Percentiles rank a stretch among this genome's conserved stretches.
phyloP scores from a whole-genome alignment of 1,140 invertebrate species.

The Cephus cinctus region DNA sequence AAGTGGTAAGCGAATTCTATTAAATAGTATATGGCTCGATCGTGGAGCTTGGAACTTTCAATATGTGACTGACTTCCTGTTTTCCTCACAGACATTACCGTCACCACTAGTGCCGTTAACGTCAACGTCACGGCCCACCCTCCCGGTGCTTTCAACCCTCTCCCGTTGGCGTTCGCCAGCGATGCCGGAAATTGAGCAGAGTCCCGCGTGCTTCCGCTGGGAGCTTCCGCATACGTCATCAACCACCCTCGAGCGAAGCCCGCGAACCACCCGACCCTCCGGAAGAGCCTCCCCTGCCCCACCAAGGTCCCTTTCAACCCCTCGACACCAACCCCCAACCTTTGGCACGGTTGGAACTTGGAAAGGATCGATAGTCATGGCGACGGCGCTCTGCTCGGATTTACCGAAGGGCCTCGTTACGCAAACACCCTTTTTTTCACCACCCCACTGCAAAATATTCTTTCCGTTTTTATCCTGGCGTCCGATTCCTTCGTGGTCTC shows the following conservation, averaged over 20 bases:
- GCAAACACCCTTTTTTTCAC: neutral
- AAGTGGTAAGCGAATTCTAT: no score
- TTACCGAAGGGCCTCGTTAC: conserved; percentile 9
- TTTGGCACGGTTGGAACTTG: conserved; percentile 14
- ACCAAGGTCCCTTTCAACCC: conserved; percentile 8
- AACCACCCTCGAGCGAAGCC: conserved; percentile 21
- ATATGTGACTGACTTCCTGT: conserved; percentile 8
- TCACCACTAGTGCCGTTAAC: no score
- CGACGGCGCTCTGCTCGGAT: conserved; percentile 27
- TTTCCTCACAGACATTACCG: conserved; percentile 18
- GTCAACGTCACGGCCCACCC: conserved; percentile 18
- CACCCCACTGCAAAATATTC: no score
- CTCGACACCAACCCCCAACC: neutral
- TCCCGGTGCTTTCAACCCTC: neutral
- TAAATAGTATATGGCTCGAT: no score
- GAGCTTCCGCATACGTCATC: conserved; percentile 33
- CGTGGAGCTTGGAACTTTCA: no score
- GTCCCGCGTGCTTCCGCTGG: conserved; percentile 30
- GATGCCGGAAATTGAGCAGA: conserved; percentile 33
- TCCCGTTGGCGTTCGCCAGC: conserved; percentile 27
- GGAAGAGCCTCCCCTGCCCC: conserved; percentile 18
- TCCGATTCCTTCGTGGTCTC: neutral
- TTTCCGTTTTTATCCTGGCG: no score
- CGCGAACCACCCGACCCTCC: no score
- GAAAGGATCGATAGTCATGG: conserved; percentile 29